These are phyloP conservation scores for Larimichthys crocea DNA, from an alignment of 2,113 vertebrate genomes.

Conservation along the genomic window DNA sequence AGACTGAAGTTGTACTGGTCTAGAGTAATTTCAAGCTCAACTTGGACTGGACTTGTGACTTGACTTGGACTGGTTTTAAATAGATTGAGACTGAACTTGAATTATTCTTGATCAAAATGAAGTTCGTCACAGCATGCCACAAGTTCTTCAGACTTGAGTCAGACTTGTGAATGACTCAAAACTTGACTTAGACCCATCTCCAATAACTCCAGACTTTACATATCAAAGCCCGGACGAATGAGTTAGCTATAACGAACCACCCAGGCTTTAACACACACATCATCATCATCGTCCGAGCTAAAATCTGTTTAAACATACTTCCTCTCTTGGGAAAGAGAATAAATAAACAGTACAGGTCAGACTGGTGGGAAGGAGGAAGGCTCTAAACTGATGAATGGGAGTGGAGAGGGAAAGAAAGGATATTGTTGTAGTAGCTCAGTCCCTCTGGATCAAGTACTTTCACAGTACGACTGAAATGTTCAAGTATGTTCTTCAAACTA, in stretches of 20 bases:
- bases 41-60: too few relatives aligned
- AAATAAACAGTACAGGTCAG: constrained; percentile 36
- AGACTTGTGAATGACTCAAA: too few relatives aligned
- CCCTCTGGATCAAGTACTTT: not conserved
- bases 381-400: constrained; percentile 7
- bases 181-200: too few relatives aligned
- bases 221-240: too few relatives aligned
- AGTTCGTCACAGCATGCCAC: too few relatives aligned
- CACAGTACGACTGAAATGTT: not conserved
- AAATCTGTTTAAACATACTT: constrained; percentile 30
- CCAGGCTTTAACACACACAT: not conserved
- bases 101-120: too few relatives aligned
- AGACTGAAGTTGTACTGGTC: too few relatives aligned
- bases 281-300: not conserved
- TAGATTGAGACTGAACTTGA: too few relatives aligned
- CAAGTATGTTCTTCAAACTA: not conserved
- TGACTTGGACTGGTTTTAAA: too few relatives aligned
- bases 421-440: not conserved
- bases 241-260: not conserved
- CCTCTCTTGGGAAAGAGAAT: constrained; percentile 24
- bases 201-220: too few relatives aligned
- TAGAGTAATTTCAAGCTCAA: too few relatives aligned
- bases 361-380: constrained; percentile 18
- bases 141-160: too few relatives aligned
- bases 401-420: not conserved